Conservation (phyloP, 1,140 invertebrate genomes). For the Doryteuthis pealeii region DNA sequence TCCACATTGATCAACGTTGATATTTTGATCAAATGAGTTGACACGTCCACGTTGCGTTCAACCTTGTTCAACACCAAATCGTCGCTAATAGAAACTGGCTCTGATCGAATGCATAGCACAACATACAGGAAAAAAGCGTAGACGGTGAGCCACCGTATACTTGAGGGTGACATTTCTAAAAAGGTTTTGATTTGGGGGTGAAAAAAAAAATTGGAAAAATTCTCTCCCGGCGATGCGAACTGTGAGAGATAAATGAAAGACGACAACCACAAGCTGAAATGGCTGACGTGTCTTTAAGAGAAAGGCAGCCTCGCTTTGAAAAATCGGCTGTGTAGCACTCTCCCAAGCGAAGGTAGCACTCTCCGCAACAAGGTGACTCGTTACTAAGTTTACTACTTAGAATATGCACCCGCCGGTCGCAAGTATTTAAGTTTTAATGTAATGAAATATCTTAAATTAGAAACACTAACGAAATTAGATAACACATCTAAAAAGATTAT, state of each 20-base stretch:
- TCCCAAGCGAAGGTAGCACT: not conserved
- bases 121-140: not conserved
- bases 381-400: no score
- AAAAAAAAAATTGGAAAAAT: no score
- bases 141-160: no score
- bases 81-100: conserved; percentile 43
- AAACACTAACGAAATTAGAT: no score
- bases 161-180: no score
- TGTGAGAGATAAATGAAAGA: no score
- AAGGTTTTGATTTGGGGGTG: no score
- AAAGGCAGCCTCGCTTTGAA: not conserved
- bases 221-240: no score
- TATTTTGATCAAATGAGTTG: conserved; percentile 85
- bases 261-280: not conserved
- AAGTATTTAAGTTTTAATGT: no score
- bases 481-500: no score
- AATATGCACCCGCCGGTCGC: no score
- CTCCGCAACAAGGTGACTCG: not conserved
- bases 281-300: not conserved
- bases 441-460: no score
- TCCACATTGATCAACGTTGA: conserved; percentile 77
- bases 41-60: conserved; percentile 82
- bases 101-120: conserved; percentile 13
- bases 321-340: not conserved
- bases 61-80: conserved; percentile 74